Evolutionary conservation across 2,888 invertebrate species (phyloP).

Genomic region (Rhimphoctona megacephalus): DNA sequence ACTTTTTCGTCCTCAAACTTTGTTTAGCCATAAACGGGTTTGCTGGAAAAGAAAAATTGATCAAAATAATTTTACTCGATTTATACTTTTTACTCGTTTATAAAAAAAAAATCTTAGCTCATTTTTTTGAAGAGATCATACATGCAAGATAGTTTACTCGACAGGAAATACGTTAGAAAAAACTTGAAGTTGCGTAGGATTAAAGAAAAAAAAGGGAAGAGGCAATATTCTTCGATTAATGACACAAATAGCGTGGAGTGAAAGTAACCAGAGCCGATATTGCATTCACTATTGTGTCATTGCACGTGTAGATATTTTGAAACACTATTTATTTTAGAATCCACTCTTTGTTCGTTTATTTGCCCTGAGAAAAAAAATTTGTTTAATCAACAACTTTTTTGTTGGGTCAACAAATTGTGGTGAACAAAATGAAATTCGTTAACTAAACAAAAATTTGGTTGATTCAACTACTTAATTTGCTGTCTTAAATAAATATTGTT

Average conservation of each 20-base stretch:
- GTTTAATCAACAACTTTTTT: no score
- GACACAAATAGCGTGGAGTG: neutral
- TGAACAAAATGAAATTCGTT: no score
- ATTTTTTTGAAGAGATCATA: neutral
- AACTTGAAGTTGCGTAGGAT: neutral
- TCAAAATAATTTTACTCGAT: no score
- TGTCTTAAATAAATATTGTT: no score
- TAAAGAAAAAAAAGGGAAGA: slow-evolving; percentile 3
- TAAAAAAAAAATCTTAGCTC: neutral
- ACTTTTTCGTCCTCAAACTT: neutral
- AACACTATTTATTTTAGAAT: neutral
- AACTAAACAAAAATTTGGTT: no score
- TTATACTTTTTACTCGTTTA: no score
- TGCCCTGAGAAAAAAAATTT: no score
- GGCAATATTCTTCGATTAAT: slow-evolving; percentile 2
- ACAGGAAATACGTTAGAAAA: neutral
- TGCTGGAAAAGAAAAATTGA: neutral
- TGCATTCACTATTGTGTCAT: neutral
- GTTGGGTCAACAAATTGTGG: no score
- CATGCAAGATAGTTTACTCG: neutral
- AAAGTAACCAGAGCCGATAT: slow-evolving; percentile 2
- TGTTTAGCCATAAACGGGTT: no score
- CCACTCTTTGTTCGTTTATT: neutral
- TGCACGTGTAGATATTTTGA: neutral
- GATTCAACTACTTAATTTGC: no score